Conservation (phyloP, 2,113 vertebrate genomes). For the Lepidiolamprologus cunningtoni region DNA sequence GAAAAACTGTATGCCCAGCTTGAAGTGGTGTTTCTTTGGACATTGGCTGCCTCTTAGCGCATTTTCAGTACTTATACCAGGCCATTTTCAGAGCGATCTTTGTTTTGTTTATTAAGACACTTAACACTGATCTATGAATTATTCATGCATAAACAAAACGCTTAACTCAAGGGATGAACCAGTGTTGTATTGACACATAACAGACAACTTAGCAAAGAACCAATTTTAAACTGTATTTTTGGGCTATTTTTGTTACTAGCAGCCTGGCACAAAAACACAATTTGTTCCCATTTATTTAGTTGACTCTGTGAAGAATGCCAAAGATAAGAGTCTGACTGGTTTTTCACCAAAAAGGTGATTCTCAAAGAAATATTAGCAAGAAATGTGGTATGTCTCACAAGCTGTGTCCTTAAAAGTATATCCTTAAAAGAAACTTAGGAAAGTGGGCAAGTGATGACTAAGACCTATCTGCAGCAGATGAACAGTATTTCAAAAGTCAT, state of each 20-base stretch:
- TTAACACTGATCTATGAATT: neutral
- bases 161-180: neutral
- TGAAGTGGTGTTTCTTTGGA: neutral
- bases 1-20: neutral
- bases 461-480: fast-evolving
- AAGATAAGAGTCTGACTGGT: neutral
- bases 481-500: neutral
- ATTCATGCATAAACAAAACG: neutral
- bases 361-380: neutral
- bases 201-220: neutral
- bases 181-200: neutral
- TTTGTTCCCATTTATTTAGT: neutral
- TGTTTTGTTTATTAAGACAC: neutral
- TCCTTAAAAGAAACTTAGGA: neutral
- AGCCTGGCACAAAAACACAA: neutral
- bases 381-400: neutral
- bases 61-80: neutral
- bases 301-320: neutral
- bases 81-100: neutral
- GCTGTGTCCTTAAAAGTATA: neutral
- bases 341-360: neutral
- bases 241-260: neutral
- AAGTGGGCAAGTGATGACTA: neutral
- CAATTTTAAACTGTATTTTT: neutral
- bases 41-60: neutral